Evolutionary conservation across 1,140 invertebrate species (phyloP), one percentile per base, ranked within the genome.

Genomic region (Ditylenchus dipsaci): DNA sequence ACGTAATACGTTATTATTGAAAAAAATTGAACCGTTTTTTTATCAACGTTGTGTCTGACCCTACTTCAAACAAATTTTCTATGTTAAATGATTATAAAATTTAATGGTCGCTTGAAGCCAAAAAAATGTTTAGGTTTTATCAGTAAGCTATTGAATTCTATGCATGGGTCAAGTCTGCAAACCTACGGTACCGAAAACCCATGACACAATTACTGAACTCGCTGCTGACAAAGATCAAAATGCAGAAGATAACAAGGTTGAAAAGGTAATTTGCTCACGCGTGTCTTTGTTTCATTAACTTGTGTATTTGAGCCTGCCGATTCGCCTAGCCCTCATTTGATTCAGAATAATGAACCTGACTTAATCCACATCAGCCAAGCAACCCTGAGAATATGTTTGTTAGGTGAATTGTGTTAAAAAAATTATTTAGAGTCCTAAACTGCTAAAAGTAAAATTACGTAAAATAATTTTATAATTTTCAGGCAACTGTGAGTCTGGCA

Each of bases 401-500:
- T 53, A 53, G 49, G 49, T 53, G 15, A 53, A 7, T 53, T 53
- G 15, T 21, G 3, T 53, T 53, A 53, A 53, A n/a, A n/a, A 53
- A 53, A 5, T 53, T 53, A 5, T 53, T 19, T 45, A 45, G 43
- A 11, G 11, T 45, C 43, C 43, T 45, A 13, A n/a, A n/a, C 43
- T 45, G n/a, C 43, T n/a, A 13, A 13, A n/a, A 45, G 43, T 13
- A 45, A 45, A 45, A 45, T n/a, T 45, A 45, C 11, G 43, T 45
- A n/a, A 45, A 45, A 45, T 45, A 45, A 45, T 45, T 45, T 45
- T 45, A 11, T 26, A 53, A 30, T 5, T 21, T 61, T 61, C 26
- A 61, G 59, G 59, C n/a, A 61, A 61, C 38, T 19, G 5, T 30
- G 59, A 61, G 59, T 61, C 59, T n/a, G 66, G 63, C 19, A 30